Evolutionary conservation across 2,113 vertebrate species (phyloP), one percentile per base, ranked within the genome.

Genomic region (Oncorhynchus mykiss): DNA sequence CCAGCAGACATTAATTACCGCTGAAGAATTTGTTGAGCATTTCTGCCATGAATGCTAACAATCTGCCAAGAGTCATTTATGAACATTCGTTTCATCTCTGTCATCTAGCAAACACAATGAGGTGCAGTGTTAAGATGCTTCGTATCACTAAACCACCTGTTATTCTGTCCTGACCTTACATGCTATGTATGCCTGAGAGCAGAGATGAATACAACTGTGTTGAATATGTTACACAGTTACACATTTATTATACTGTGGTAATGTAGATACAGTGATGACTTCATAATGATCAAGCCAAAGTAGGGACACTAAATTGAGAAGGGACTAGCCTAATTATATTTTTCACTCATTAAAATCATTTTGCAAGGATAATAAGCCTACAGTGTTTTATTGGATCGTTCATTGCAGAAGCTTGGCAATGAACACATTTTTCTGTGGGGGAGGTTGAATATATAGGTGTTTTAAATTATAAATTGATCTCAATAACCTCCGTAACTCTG

Each of bases 1-100:
- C 83, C 85, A 79, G 80, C 73, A 87, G 87, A 85, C 72, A 82
- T 91, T 94, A 91, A 92, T 91, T 92, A 91, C 86, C 84, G 82
- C 82, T 68, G 79, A 72, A 82, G 78, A 84, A 85, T 84, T 88
- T 77, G 88, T 34, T 73, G 7, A 84, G 25, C 66, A 82, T 83
- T 85, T 86, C 78, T 73, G 68, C 77, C 74, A 34, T 85, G 80
- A 89, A 88, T 85, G 76, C 83, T 78, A 88, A 88, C 78, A 57
- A 74, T 84, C 91, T 89, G 82, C 66, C 65, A 57, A 68, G 5
- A 29, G 64, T 88, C 86, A 87, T 80, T 88, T 80, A 48, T 4
- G 73, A 85, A 25, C 72, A 16, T 16, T 78, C 29, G 75, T 89
- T 79, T 90, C 82, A 85, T 88, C 74, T 76, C 59, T 76, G 16